Percentiles rank a stretch among this genome's conserved stretches.
Conservation (phyloP, 2,888 invertebrate genomes). For the Azorinus chamasolen region DNA sequence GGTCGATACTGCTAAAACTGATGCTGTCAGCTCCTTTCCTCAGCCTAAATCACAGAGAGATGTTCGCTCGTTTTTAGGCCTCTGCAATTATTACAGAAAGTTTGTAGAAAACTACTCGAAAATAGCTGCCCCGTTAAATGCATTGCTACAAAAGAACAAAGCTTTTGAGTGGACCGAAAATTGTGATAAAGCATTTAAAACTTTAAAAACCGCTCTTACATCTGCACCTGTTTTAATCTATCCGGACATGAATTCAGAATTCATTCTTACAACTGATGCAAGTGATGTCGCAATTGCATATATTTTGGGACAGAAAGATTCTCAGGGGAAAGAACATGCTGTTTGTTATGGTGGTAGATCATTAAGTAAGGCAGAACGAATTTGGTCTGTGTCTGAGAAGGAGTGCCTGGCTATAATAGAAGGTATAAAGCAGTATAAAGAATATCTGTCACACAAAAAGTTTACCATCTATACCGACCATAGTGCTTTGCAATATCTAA, state of each 20-base stretch:
- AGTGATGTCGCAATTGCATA: constrained; percentile 55
- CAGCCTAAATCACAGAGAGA: constrained; percentile 55
- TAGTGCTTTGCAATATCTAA: constrained; percentile 49
- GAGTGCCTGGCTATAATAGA: constrained; percentile 50
- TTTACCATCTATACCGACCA: constrained; percentile 65
- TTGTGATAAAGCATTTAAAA: constrained; percentile 77
- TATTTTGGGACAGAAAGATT: constrained; percentile 59
- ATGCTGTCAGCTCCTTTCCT: constrained; percentile 47
- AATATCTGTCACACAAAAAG: constrained; percentile 43
- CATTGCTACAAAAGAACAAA: constrained; percentile 72
- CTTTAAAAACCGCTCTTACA: constrained; percentile 72
- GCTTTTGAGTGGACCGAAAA: constrained; percentile 74
- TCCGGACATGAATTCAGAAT: constrained; percentile 63
- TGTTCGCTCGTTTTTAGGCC: constrained; percentile 56
- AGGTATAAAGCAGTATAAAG: constrained; percentile 52
- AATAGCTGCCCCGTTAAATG: constrained; percentile 78
- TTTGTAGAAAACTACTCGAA: constrained; percentile 62
- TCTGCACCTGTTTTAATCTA: constrained; percentile 64
- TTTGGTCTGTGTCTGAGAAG: constrained; percentile 51
- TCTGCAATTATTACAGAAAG: constrained; percentile 82
- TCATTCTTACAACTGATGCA: constrained; percentile 56
- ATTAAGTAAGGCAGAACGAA: constrained; percentile 31
- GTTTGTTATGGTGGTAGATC: constrained; percentile 62
- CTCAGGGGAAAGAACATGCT: constrained; percentile 48
- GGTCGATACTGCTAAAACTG: constrained; percentile 53